Evolutionary conservation across 2,797 vertebrate genomes (phyloP).

Genomic region (Molossus alvarezi): DNA sequence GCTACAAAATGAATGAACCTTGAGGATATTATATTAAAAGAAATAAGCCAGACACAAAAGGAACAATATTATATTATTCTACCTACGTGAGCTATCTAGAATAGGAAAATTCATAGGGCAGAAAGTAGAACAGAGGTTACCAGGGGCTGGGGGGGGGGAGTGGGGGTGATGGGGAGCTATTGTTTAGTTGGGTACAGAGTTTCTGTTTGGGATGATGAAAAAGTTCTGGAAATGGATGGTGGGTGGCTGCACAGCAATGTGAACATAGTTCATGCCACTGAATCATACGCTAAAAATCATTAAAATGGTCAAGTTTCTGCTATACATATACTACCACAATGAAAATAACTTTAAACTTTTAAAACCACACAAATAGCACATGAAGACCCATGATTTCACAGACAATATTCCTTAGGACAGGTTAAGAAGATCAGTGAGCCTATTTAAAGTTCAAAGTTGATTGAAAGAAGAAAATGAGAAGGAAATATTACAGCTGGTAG

Average conservation of each 20-base stretch:
- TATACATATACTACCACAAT: not conserved
- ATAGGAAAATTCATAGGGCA: not conserved
- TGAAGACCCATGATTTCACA: conserved; percentile 7
- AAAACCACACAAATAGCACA: not conserved
- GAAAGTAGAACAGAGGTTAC: not conserved
- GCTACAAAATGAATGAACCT: not conserved
- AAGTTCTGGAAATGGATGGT: not conserved
- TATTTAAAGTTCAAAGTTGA: conserved; percentile 46
- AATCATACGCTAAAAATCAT: not conserved
- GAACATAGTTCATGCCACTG: not conserved
- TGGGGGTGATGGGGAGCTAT: not conserved
- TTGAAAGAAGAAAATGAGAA: conserved; percentile 43
- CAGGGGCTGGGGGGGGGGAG: not conserved
- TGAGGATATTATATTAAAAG: not conserved
- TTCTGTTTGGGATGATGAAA: not conserved
- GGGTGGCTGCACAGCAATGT: too few relatives aligned
- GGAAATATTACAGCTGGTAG: not conserved
- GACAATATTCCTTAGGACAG: not conserved
- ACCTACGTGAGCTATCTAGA: not conserved
- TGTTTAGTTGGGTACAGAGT: not conserved
- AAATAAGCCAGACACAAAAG: conserved; percentile 53
- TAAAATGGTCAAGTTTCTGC: not conserved
- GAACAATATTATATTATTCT: not conserved
- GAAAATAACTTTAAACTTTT: not conserved
- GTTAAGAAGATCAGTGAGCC: conserved; percentile 9